Evolutionary conservation across 2,888 invertebrate species (phyloP), one percentile per base, ranked within the genome.

Genomic region (Pollenia labialis): DNA sequence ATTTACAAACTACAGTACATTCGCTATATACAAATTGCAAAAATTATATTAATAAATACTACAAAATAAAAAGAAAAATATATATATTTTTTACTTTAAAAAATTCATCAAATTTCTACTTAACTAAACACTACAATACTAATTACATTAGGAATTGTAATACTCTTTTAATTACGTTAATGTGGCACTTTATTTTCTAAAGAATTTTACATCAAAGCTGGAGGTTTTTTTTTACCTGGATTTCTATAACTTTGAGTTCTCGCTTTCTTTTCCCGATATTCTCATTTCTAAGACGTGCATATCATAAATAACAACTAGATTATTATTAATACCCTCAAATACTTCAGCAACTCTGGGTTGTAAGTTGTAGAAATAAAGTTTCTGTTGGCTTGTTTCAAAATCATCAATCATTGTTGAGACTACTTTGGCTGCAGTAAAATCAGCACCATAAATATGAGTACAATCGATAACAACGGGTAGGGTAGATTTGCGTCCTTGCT

Each of bases 401-500:
- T 97, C 97, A 89, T 95, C 95, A 14, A 96, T 96, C 87, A 97
- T 94, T 88, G 95, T 95, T 91, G 96, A 95, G 88, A 97, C 95
- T 85, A 96, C 96, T 92, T 96, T 96, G 84, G 97, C 97, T 4
- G 97, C 97, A 3, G 97, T 97, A 93, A 96, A 98, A 94, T 98
- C 97, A 4, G 97, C 97, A 88, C 97, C 97, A 93, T 97, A 97
- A 90, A 97, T 97, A 93, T 97, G 97, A 75, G 97, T 96, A 93
- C 97, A 97, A 93, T 98, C 97, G 82, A 97, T 95, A 54, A 97
- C 97, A 64, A 97, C 97, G 7, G 97, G 97, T 88, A 96, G 91
- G 87, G 95, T 95, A 88, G 95, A 95, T 52, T 95, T 95, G 11
- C 94, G 94, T 77, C 97, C 97, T 92, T 96, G 96, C 93, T 98